Conservation (phyloP, 2,888 invertebrate species). For the Tanytarsus gracilentus region DNA sequence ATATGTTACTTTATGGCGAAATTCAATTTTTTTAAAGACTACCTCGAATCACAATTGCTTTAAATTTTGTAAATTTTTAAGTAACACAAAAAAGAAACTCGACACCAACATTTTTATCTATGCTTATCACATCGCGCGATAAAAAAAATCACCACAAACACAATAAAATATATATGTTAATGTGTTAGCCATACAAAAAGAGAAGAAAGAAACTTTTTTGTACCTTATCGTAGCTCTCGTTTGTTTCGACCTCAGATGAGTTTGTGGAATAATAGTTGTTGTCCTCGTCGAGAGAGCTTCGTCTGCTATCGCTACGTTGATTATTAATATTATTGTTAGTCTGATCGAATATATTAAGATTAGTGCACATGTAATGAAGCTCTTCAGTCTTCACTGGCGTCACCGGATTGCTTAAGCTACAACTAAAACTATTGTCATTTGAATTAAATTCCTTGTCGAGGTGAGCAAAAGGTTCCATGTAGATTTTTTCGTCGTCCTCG, state of each 20-base stretch:
- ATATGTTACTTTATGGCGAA: too few species aligned
- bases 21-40: too few species aligned
- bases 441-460: constrained; percentile 30
- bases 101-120: too few species aligned
- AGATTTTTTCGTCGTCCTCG: constrained; percentile 33
- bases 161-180: not conserved
- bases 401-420: too few species aligned
- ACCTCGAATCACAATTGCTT: too few species aligned
- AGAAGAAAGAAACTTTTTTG: not conserved
- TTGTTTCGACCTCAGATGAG: constrained; percentile 6
- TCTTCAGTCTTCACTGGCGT: too few species aligned
- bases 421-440: too few species aligned
- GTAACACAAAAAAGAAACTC: too few species aligned
- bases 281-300: constrained; percentile 5
- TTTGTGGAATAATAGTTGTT: too few species aligned
- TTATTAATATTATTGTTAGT: constrained; percentile 29
- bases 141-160: too few species aligned
- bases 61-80: too few species aligned
- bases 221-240: constrained; percentile 15
- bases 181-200: not conserved
- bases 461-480: constrained; percentile 35
- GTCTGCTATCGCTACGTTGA: constrained; percentile 29
- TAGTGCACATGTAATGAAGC: constrained; percentile 47
- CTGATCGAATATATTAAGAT: constrained; percentile 45
- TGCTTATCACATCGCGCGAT: too few species aligned